phyloP scores from a whole-genome alignment of 2,797 vertebrate species.

The Periophthalmus magnuspinnatus region DNA sequence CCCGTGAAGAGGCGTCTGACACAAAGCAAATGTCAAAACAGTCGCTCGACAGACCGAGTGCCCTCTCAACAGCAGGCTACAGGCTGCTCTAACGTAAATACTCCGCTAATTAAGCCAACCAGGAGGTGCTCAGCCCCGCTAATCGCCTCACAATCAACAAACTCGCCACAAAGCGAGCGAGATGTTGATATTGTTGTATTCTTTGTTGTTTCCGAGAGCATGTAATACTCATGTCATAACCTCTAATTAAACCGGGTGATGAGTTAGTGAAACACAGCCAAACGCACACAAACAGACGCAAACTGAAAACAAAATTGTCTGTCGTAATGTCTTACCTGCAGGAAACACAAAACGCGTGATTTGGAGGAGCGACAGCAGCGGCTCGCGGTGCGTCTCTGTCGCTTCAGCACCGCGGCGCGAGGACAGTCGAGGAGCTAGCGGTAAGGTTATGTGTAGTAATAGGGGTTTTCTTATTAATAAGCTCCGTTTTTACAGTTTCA shows the following conservation, averaged over 20 bases:
- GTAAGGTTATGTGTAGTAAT: not conserved
- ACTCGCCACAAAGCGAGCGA: constrained; percentile 17
- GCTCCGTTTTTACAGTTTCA: too few relatives aligned
- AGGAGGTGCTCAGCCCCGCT: not conserved
- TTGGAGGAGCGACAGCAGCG: constrained; percentile 29
- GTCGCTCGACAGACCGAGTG: constrained; percentile 17
- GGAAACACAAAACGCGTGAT: constrained; percentile 25
- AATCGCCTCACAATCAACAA: constrained; percentile 31
- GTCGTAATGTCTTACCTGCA: constrained; percentile 47
- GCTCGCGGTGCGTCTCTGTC: constrained; percentile 10
- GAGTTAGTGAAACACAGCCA: not conserved
- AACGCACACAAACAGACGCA: not conserved
- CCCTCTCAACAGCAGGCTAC: not conserved
- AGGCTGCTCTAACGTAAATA: not conserved
- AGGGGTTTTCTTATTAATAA: not conserved
- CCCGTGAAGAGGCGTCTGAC: constrained; percentile 39
- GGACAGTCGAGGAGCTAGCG: constrained; percentile 11
- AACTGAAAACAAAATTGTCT: not conserved
- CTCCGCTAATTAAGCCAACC: constrained; percentile 20
- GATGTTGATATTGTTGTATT: constrained; percentile 9
- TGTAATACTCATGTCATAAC: constrained; percentile 13
- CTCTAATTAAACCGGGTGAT: constrained; percentile 3
- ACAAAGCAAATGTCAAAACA: constrained; percentile 69
- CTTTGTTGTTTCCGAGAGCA: not conserved
- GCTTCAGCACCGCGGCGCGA: constrained; percentile 11